Base-by-base conservation (phyloP, 1,140 invertebrate species). In the Bombus fervidus region DNA sequence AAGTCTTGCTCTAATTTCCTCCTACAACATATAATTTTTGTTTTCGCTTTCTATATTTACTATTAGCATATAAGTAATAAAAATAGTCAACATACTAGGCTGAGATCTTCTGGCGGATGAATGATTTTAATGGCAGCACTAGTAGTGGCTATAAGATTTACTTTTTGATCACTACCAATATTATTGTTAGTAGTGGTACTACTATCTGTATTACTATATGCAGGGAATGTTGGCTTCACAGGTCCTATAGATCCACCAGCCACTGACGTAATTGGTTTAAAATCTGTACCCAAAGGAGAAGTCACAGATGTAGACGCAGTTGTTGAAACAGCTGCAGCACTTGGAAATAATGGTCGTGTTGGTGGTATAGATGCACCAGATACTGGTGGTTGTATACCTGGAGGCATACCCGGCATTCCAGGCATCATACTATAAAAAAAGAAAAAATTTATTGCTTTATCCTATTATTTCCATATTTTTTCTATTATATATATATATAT, bases 21-120 rank as follows among this genome's bases (percentile, higher is more conserved):
- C 98, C 95, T 99, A 92, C 71, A 81, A 71, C 22, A 86, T 31
- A 31, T 13, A 83, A 78, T 22, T 53, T 41, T 82, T 75, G 72
- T 78, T 28, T 4, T 59, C 1, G 15, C 5, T 71, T 86, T 28
- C 28, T 22, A 10, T 22, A 31, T 28, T 37, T 74, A 28, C 18
- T 37, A 28, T 13, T 10, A 66, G 34, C n/a, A 62, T 53, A 43
- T 41, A 59, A 57, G 41, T 64, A 81, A 62, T 53, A 53, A 72
- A n/a, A 72, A 13, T 39, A 39, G 18, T 69, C 41, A 81, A 95
- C 96, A 96, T 95, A 97, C 97, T 94, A 97, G 90, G 71, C 98
- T 99, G 68, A 99, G 97, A 95, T 99, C 99, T 95, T 99, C 98
- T 41, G 98, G 97, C 41, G 98, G 99, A 95, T 99, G 99, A 91